Evolutionary conservation across 2,888 invertebrate species (phyloP).

Genomic region (Brenthis ino): DNA sequence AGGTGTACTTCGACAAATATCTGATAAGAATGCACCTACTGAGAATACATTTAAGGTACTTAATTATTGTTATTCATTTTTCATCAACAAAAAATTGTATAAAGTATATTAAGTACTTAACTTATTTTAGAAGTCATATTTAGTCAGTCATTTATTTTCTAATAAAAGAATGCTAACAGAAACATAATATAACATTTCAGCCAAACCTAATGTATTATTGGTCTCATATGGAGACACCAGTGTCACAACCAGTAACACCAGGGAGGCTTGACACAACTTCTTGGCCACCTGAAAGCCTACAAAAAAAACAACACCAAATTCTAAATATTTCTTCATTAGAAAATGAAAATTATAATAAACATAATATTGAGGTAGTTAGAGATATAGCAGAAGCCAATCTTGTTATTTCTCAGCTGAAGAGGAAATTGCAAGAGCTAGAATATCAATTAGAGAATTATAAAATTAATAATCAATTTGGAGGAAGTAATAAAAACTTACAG

Average conservation of each 20-base stretch:
- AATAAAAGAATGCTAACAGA: background rate
- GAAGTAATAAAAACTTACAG: constrained; percentile 63
- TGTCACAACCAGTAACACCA: constrained; percentile 86
- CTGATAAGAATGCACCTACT: constrained; percentile 86
- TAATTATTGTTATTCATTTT: constrained; percentile 39
- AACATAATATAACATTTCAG: constrained; percentile 74
- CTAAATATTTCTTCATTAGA: constrained; percentile 51
- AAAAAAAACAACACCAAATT: constrained; percentile 53
- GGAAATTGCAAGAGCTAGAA: constrained; percentile 66
- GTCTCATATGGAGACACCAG: constrained; percentile 89
- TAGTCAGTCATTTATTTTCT: background rate
- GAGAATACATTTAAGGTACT: constrained; percentile 87
- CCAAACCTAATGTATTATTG: constrained; percentile 95
- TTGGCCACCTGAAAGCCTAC: constrained; percentile 85
- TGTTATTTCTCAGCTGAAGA: constrained; percentile 64
- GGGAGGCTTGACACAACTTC: constrained; percentile 87
- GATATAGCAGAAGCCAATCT: constrained; percentile 68
- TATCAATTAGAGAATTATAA: constrained; percentile 68
- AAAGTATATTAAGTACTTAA: background rate
- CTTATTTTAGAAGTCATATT: background rate
- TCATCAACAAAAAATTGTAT: constrained; percentile 3
- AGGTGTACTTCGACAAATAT: constrained; percentile 91
- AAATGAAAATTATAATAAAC: constrained; percentile 55
- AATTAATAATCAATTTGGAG: constrained; percentile 63
- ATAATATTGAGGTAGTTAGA: constrained; percentile 68